A percentile compares a stretch with the other conserved stretches of the same genome.
Evolutionary conservation across 2,113 vertebrate genomes (phyloP).

Genomic region (Australoheros scitulus): DNA sequence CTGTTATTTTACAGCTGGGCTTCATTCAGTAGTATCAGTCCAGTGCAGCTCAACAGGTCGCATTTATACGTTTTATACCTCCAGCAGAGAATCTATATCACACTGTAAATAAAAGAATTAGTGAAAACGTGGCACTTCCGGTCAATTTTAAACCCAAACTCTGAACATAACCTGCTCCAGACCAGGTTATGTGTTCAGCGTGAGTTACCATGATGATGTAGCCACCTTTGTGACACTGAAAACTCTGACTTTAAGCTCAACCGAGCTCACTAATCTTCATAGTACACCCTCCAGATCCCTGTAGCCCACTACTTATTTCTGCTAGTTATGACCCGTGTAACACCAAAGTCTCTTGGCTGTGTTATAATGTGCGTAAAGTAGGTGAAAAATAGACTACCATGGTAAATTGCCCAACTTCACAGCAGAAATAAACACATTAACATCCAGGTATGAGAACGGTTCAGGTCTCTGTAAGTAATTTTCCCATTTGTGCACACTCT

Average conservation of each 20-base stretch:
- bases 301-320: not conserved
- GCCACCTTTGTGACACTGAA: too few relatives aligned
- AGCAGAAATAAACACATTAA: not conserved
- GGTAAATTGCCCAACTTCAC: not conserved
- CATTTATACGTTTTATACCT: not conserved
- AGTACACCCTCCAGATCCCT: too few relatives aligned
- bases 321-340: not conserved
- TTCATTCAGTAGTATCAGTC: not conserved
- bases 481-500: not conserved
- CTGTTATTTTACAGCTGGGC: not conserved
- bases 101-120: not conserved
- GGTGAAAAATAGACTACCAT: not conserved
- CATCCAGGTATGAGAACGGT: not conserved
- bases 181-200: too few relatives aligned
- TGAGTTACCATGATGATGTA: not conserved
- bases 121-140: not conserved
- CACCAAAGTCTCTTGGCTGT: not conserved
- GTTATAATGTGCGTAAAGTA: not conserved
- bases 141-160: not conserved
- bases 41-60: not conserved
- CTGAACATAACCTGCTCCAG: not conserved
- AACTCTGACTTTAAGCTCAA: not conserved
- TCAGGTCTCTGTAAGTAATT: not conserved
- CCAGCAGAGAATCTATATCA: not conserved
- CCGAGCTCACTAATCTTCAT: not conserved